Evolutionary conservation across 2,888 invertebrate genomes (phyloP), one percentile per base, ranked within the genome.

Genomic region (Noctua pronuba): DNA sequence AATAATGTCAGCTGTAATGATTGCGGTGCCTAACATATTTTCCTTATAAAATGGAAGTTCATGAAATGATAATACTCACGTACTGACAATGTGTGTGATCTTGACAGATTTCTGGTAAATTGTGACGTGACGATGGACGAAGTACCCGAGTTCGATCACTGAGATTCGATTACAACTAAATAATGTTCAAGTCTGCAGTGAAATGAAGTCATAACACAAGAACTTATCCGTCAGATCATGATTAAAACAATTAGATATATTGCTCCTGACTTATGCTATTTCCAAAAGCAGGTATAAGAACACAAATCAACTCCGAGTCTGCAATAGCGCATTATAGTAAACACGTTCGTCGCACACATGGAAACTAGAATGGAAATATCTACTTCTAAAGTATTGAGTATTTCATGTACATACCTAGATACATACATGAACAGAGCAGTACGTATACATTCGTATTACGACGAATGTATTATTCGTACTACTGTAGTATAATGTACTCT

Each of bases 91-190:
- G 88, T 87, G 80, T 62, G 87, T 89, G 92, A 89, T 92, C 89
- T 92, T 91, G 92, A 91, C 92, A 90, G 90, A 88, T 90, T 90
- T 89, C 86, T 87, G 77, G 80, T 86, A 86, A 88, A 88, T 35
- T 86, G 84, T 91, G 90, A 89, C 89, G 90, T 90, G 90, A 90
- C 90, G 85, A 79, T 88, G 80, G 82, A 85, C 72, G 69, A 81
- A 79, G 72, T 85, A 83, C 75, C 70, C 13, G 80, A 83, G 67
- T 84, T 76, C 79, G 75, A 84, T 80, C 77, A 80, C 79, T 71
- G 77, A 88, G 75, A 83, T 82, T 81, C 79, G 82, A 84, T 83
- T 80, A 73, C 41, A 83, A 81, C 70, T 68, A 69, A 83, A 60
- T 76, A 78, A 31, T 67, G 68, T 55, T 68, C 70, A 65, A 44